Evolutionary conservation across 2,888 invertebrate genomes (phyloP).

Genomic region (Latrodectus hesperus): DNA sequence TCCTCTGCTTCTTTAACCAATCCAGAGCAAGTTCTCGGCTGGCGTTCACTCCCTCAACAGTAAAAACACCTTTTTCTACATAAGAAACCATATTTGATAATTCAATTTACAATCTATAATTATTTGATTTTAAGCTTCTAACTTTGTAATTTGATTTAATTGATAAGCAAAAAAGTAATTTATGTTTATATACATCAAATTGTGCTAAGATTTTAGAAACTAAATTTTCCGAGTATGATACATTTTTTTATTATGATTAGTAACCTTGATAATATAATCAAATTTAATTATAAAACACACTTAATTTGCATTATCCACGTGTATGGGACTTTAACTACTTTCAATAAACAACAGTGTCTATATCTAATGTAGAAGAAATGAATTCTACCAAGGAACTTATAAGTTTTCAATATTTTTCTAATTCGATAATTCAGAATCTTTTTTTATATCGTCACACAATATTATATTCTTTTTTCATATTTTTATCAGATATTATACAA

Average conservation of each 20-base stretch:
- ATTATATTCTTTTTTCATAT: too few species aligned
- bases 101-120: background rate
- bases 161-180: background rate
- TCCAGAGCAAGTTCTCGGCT: background rate
- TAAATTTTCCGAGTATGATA: background rate
- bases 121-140: background rate
- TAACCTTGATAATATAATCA: background rate
- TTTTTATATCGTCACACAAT: too few species aligned
- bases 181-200: background rate
- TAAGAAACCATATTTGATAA: background rate
- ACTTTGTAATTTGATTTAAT: background rate
- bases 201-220: background rate
- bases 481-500: too few species aligned
- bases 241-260: background rate
- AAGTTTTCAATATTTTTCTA: too few species aligned
- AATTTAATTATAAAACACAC: too few species aligned
- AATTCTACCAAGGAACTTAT: too few species aligned
- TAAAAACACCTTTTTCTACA: slow-evolving; percentile 10
- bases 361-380: too few species aligned
- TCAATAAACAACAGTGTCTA: too few species aligned
- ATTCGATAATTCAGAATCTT: too few species aligned
- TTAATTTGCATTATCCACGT: too few species aligned
- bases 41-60: background rate
- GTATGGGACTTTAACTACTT: too few species aligned
- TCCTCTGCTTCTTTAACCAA: slow-evolving; percentile 26